Evolutionary conservation across 2,888 invertebrate species (phyloP).

Genomic region (Harpalus rubripes): DNA sequence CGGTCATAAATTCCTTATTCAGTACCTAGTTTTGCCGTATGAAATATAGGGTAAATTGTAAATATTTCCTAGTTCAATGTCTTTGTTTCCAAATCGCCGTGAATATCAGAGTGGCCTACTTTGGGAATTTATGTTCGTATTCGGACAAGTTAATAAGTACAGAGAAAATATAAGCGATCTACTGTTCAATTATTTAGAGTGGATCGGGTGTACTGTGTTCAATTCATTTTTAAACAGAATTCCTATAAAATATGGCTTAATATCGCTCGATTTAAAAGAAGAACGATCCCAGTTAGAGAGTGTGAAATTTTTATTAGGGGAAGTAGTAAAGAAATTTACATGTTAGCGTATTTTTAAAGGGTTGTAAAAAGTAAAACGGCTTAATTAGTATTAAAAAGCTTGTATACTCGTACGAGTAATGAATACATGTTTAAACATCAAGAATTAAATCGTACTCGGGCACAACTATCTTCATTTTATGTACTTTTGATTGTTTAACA

Average conservation of each 20-base stretch:
- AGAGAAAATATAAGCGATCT: slow-evolving; percentile 28
- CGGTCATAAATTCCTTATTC: too few relatives aligned
- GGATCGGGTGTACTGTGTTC: slow-evolving; percentile 24
- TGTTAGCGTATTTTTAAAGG: neutral
- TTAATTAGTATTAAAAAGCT: slow-evolving; percentile 64
- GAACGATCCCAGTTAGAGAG: neutral
- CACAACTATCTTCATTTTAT: too few relatives aligned
- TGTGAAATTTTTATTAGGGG: neutral
- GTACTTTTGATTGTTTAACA: too few relatives aligned
- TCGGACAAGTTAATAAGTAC: slow-evolving; percentile 35
- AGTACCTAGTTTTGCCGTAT: neutral
- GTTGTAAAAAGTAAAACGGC: neutral
- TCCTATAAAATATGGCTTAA: slow-evolving; percentile 29
- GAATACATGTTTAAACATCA: too few relatives aligned
- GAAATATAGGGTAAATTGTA: neutral
- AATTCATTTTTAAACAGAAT: slow-evolving; percentile 35
- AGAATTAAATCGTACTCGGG: too few relatives aligned
- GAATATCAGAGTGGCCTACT: slow-evolving; percentile 28
- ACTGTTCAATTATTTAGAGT: slow-evolving; percentile 46
- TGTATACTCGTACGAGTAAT: neutral
- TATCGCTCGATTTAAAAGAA: slow-evolving; percentile 29
- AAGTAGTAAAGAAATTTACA: neutral
- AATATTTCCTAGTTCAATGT: neutral
- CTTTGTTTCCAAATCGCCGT: slow-evolving; percentile 1
- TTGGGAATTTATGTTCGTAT: slow-evolving; percentile 27